Conservation (phyloP, 2,797 vertebrate genomes). For the Leucoraja ocellata region DNA sequence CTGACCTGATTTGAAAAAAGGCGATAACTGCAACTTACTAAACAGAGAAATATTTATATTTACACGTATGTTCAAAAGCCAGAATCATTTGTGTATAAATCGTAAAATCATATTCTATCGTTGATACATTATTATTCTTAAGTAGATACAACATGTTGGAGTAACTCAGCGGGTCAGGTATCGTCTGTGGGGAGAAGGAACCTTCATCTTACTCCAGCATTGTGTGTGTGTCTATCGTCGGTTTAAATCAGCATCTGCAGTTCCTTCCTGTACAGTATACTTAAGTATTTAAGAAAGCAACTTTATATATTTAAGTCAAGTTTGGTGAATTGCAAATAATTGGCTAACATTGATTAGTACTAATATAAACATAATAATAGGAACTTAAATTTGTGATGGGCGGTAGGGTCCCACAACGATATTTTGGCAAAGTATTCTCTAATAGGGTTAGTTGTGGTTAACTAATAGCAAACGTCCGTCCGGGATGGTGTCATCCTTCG, state of each 20-base stretch:
- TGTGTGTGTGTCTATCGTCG: no score
- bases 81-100: not conserved
- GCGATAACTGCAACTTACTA: not conserved
- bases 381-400: not conserved
- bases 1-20: not conserved
- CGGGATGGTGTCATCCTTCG: not conserved
- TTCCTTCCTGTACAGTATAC: no score
- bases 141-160: no score
- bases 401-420: not conserved
- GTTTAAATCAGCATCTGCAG: no score
- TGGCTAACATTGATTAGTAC: not conserved
- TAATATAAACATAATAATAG: no score
- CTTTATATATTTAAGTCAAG: not conserved
- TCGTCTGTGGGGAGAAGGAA: no score
- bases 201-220: no score
- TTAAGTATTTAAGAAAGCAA: no score
- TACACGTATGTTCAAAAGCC: not conserved
- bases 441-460: not conserved
- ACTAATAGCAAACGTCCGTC: not conserved
- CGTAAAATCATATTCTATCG: not conserved
- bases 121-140: not conserved
- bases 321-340: not conserved
- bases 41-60: not conserved
- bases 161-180: no score
- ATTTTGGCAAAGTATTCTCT: not conserved